Base-by-base conservation (phyloP, 1,140 invertebrate species). In the Aphaenogaster ashmeadi region DNA sequence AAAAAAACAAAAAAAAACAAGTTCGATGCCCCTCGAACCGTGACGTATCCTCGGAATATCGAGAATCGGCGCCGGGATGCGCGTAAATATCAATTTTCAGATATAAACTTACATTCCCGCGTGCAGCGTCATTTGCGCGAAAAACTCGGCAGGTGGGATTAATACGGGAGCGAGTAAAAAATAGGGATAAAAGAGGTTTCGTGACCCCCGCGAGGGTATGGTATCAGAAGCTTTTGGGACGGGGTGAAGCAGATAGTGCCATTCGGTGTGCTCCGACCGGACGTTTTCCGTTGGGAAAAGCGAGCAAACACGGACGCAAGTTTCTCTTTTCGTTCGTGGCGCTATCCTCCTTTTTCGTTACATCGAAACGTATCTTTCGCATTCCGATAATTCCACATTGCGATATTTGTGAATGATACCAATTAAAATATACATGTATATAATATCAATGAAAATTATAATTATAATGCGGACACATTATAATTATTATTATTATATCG, bases 201-300 rank as follows among this genome's bases (percentile, higher is more conserved):
- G 75, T 56, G 27, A 83, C 18, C 64, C 50, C 71, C 27, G 79
- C 62, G 52, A 54, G 52, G 6, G 56, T 77, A 60, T 72, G 6
- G 62, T 77, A 60, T 72, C 41, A 38, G 74, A 83, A 58, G 69
- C 69, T 84, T 84, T 50, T 47, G 54, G 72, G 80, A 83, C 21
- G 83, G 60, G 84, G 56, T 27, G 62, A 66, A 87, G 60, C 83
- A 84, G 79, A 89, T 91, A 89, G 79, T 91, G 83, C 62, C 78
- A 88, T 91, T 90, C 89, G 74, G 52, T 86, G 72, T 86, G 72
- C 62, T 71, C 85, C 60, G 71, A 85, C 86, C 87, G 81, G 58
- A 69, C 83, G 60, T 83, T 90, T 88, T 85, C 69, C 78, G 87
- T 21, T 66, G 72, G 78, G 87, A 67, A 77, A 77, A 67, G 8